These are phyloP conservation scores for Epistrophe eligans DNA, from an alignment of 2,888 invertebrate species.

Conservation along the genomic window DNA sequence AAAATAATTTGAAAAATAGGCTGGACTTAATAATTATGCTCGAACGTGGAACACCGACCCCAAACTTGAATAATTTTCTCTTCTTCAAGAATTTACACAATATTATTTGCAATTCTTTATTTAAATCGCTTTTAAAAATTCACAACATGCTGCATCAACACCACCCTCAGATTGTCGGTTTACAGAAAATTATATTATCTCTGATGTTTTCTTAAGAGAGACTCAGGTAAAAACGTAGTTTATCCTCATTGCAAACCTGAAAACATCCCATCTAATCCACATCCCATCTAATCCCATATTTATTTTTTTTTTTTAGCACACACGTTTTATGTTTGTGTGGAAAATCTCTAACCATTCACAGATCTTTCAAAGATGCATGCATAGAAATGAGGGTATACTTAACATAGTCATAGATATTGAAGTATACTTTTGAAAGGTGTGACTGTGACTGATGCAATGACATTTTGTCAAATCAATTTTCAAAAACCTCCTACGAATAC, in stretches of 20 bases:
- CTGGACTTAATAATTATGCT: too few species aligned
- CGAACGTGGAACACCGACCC: too few species aligned
- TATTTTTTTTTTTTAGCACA: slow-evolving; percentile 5
- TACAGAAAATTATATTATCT: not conserved
- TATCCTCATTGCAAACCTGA: not conserved
- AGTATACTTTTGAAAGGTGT: slow-evolving; percentile 43
- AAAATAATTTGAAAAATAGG: too few species aligned
- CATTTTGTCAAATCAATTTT: slow-evolving; percentile 55
- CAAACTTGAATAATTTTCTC: not conserved
- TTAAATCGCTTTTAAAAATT: slow-evolving; percentile 3
- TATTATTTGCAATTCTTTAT: not conserved
- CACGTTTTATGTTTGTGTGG: not conserved
- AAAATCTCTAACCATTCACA: not conserved
- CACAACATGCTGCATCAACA: not conserved
- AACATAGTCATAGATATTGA: not conserved
- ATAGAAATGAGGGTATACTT: not conserved
- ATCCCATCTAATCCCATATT: slow-evolving; percentile 20
- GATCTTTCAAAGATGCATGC: slow-evolving; percentile 1
- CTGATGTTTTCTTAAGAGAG: not conserved
- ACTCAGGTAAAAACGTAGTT: slow-evolving; percentile 2
- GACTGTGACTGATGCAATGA: slow-evolving; percentile 60
- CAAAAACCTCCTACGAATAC: slow-evolving; percentile 48
- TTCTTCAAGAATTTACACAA: not conserved
- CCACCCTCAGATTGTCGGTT: not conserved
- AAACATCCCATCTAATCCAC: slow-evolving; percentile 1